Base-by-base conservation (phyloP, 2,113 vertebrate species). In the Trochalopteron elliotii region DNA sequence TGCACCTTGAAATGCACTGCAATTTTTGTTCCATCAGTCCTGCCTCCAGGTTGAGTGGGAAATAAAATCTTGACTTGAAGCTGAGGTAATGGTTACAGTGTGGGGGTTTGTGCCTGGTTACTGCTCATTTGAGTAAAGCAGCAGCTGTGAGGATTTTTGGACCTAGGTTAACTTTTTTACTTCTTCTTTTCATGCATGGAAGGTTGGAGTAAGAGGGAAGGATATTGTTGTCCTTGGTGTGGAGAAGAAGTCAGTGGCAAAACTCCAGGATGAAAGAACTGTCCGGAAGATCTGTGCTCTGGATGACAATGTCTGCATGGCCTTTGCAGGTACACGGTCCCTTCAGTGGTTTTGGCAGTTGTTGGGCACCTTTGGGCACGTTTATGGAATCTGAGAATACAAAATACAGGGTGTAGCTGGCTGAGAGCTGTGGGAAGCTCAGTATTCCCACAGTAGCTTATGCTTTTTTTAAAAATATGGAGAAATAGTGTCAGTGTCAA, bases 281-380 rank as follows among this genome's bases (percentile, higher is more conserved):
- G 98, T 99, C 3, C 97, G 98, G 59, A 99, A 99, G 95, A 99
- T 99, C 95, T 99, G 98, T 21, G 98, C 98, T 10, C 95, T 99
- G 27, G 98, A 99, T 55, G 98, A 99, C 70, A 98, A 99, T 1
- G 98, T 99, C 74, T 99, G 98, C 97, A 98, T 99, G 98, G 98
- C 98, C 9, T 99, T 99, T 77, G 98, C 98, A 93, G 98, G 98
- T 99, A 91, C 0, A 1, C 4, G 15, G 33, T n/a, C 20, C 24
- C 37, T 39, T 4, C 11, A 1, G 70, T n/a, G 56, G 0, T 2
- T 30, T 4, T 30, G 39, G 27, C 24, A 23, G 5, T 53, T 67
- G 2, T 0, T 71, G 52, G 53, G 28, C 52, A 76, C 72, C 44
- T 64, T 8, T 35, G 55, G 76, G 50, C 6, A 3, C 18, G 15